Conservation (phyloP, 2,888 invertebrate species). For the Diaphora mendica region DNA sequence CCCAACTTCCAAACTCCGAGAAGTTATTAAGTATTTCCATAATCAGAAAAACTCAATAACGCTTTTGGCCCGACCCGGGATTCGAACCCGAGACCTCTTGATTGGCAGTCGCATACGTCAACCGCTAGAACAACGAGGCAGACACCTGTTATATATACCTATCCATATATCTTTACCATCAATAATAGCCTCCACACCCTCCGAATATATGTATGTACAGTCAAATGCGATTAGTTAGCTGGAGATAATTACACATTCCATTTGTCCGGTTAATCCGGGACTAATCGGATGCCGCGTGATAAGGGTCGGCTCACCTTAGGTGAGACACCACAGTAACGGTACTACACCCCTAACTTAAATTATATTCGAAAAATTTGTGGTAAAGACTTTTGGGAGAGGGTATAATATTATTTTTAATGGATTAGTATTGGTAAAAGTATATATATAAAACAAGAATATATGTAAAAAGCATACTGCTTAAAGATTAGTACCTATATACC, state of each 20-base stretch:
- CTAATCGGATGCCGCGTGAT: slow-evolving; percentile 79
- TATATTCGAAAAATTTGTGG: slow-evolving; percentile 19
- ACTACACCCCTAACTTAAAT: slow-evolving; percentile 14
- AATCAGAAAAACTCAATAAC: too few relatives aligned
- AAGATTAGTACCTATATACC: too few relatives aligned
- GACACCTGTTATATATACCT: too few relatives aligned
- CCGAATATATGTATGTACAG: slow-evolving; percentile 47
- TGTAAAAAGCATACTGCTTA: too few relatives aligned
- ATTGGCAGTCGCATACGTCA: too few relatives aligned
- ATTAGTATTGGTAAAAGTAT: not conserved
- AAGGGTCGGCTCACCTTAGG: slow-evolving; percentile 71
- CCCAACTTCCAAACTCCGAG: too few relatives aligned
- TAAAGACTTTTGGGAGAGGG: not conserved
- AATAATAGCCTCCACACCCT: slow-evolving; percentile 25
- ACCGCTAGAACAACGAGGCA: too few relatives aligned
- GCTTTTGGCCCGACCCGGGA: too few relatives aligned
- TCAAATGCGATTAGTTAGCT: slow-evolving; percentile 70
- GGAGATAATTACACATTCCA: slow-evolving; percentile 84
- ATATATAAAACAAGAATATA: not conserved
- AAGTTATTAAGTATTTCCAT: too few relatives aligned
- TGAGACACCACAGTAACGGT: slow-evolving; percentile 36
- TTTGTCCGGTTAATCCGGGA: slow-evolving; percentile 80
- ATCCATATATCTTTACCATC: slow-evolving; percentile 7
- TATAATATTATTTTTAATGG: not conserved
- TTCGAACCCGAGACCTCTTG: too few relatives aligned